A percentile compares a stretch with the other conserved stretches of the same genome.
Evolutionary conservation across 30 jellyfish, hydroid and myxozoan species (phyloP).

Genomic region (Phacellophora camtschatica): DNA sequence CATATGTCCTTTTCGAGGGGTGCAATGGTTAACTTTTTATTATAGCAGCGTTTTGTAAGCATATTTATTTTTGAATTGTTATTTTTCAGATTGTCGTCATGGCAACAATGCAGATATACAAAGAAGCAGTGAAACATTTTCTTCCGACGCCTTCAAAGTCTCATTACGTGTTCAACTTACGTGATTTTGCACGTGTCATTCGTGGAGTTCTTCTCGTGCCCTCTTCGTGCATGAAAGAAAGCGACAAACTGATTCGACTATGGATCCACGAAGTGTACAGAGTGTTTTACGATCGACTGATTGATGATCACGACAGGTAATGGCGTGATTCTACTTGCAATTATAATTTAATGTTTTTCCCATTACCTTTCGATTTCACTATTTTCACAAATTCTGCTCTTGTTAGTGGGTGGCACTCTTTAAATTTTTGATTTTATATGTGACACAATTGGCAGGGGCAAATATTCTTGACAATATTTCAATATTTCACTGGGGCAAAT

Average conservation of each 20-base stretch:
- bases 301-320: slow-evolving; percentile 89
- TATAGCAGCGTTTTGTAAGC: too few species aligned
- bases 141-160: slow-evolving; percentile 98
- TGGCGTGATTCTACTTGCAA: background rate
- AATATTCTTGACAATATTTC: too few species aligned
- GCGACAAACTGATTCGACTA: slow-evolving; percentile 91
- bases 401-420: too few species aligned
- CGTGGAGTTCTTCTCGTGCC: slow-evolving; percentile 98
- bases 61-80: too few species aligned
- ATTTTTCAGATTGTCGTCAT: slow-evolving; percentile 83
- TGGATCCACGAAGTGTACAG: slow-evolving; percentile 98
- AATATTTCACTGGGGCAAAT: too few species aligned
- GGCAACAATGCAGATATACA: slow-evolving; percentile 98
- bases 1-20: too few species aligned
- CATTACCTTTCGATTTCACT: background rate
- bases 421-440: too few species aligned
- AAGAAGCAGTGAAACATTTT: slow-evolving; percentile 84
- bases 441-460: too few species aligned
- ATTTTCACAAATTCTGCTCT: too few species aligned
- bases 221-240: slow-evolving; percentile 76
- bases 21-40: too few species aligned
- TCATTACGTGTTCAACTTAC: slow-evolving; percentile 92
- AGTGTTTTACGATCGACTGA: slow-evolving; percentile 93
- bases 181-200: slow-evolving; percentile 94
- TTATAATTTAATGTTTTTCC: background rate